Evolutionary conservation across 2,113 vertebrate species (phyloP).

Genomic region (Syrrhaptes paradoxus): DNA sequence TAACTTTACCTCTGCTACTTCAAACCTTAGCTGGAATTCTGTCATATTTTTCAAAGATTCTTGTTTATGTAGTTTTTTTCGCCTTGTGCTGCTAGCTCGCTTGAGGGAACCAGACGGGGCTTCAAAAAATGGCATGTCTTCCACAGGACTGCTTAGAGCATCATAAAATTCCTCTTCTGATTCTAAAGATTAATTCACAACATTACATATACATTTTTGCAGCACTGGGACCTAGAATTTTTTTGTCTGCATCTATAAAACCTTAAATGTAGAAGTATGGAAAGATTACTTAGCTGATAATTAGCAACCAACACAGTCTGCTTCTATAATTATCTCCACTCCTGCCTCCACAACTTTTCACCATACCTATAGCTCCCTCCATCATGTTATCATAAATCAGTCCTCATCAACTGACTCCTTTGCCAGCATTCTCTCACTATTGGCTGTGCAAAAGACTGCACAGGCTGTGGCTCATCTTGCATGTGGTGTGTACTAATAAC

Average conservation of each 20-base stretch:
- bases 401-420: not conserved
- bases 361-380: not conserved
- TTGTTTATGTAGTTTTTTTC: conserved; percentile 71
- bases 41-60: conserved; percentile 89
- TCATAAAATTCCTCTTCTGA: conserved; percentile 97
- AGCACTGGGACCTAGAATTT: not conserved
- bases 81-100: conserved; percentile 49
- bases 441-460: not conserved
- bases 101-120: conserved; percentile 65
- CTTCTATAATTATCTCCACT: not conserved
- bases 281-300: not conserved
- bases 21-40: conserved; percentile 85
- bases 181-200: conserved; percentile 70
- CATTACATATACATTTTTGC: not conserved
- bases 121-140: conserved; percentile 81
- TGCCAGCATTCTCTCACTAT: accelerated
- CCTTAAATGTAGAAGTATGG: not conserved
- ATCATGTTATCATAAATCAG: not conserved
- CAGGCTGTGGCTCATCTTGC: not conserved
- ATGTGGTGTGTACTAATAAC: accelerated
- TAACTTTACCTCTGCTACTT: conserved; percentile 86
- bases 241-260: not conserved
- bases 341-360: not conserved
- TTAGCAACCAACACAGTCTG: not conserved
- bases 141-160: conserved; percentile 89